phyloP scores from a whole-genome alignment of 2,797 vertebrate species.

The Danio tinwini region DNA sequence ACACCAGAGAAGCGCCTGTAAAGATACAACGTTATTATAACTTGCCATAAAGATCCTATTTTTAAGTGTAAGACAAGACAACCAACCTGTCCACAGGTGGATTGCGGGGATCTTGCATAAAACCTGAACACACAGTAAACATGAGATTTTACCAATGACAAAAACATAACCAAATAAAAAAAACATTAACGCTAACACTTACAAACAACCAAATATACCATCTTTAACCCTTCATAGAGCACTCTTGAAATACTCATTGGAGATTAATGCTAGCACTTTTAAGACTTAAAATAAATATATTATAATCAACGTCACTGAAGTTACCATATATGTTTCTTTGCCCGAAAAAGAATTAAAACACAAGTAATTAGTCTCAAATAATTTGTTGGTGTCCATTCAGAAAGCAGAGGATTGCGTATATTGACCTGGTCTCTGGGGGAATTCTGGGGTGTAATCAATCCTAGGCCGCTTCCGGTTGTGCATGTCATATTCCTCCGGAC shows the following conservation, averaged over 20 bases:
- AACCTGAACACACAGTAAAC: slow-evolving; percentile 88
- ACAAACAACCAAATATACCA: no score
- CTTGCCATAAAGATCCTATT: slow-evolving; percentile 41
- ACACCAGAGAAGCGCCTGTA: slow-evolving; percentile 94
- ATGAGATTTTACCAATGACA: slow-evolving; percentile 55
- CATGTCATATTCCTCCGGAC: slow-evolving; percentile 97
- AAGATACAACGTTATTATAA: not conserved
- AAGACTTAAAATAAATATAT: no score
- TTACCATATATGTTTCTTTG: no score
- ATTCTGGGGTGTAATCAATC: slow-evolving; percentile 94
- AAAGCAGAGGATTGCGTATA: slow-evolving; percentile 66
- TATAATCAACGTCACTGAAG: no score
- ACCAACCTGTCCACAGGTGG: slow-evolving; percentile 96
- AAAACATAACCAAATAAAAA: not conserved
- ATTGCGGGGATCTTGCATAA: slow-evolving; percentile 95
- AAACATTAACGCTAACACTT: not conserved
- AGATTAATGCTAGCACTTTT: no score
- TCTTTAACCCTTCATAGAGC: no score
- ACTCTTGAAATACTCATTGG: no score
- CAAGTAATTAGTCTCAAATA: not conserved
- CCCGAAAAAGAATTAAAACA: no score
- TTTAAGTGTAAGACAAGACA: slow-evolving; percentile 47
- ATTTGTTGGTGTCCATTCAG: not conserved
- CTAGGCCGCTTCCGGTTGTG: slow-evolving; percentile 98
- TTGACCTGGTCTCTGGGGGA: slow-evolving; percentile 98